Conservation (phyloP, 2,888 invertebrate species). For the Xestia sexstrigata region DNA sequence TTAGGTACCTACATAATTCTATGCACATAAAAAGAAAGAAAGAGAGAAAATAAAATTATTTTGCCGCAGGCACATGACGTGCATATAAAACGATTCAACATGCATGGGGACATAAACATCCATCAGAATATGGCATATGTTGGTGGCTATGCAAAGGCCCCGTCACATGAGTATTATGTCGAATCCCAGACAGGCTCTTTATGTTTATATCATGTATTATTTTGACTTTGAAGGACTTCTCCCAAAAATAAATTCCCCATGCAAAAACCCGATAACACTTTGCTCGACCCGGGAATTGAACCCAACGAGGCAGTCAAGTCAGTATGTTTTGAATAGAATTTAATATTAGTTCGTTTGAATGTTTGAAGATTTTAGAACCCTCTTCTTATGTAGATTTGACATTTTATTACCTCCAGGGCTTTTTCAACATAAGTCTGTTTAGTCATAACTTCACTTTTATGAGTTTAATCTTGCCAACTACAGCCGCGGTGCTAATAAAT, state of each 20-base stretch:
- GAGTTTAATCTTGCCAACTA: constrained; percentile 28
- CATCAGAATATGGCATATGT: too few relatives aligned
- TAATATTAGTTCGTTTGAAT: neutral
- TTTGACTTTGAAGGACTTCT: constrained; percentile 10
- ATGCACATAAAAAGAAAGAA: too few relatives aligned
- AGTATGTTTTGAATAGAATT: neutral
- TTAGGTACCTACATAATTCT: neutral
- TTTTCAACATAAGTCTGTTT: constrained; percentile 1
- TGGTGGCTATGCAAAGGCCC: too few relatives aligned
- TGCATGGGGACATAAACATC: too few relatives aligned
- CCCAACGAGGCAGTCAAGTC: neutral
- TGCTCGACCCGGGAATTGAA: neutral
- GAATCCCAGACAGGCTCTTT: too few relatives aligned
- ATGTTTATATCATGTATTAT: neutral
- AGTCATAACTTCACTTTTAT: constrained; percentile 35
- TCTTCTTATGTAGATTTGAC: neutral
- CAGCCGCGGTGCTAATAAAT: constrained; percentile 44
- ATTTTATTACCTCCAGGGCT: constrained; percentile 8
- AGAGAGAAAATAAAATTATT: too few relatives aligned
- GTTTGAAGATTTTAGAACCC: neutral
- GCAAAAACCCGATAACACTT: neutral
- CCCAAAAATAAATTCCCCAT: neutral
- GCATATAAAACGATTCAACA: too few relatives aligned
- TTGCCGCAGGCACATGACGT: too few relatives aligned
- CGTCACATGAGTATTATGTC: too few relatives aligned